Evolutionary conservation across 2,797 vertebrate species (phyloP).

Genomic region (Sebastes melanostomus): DNA sequence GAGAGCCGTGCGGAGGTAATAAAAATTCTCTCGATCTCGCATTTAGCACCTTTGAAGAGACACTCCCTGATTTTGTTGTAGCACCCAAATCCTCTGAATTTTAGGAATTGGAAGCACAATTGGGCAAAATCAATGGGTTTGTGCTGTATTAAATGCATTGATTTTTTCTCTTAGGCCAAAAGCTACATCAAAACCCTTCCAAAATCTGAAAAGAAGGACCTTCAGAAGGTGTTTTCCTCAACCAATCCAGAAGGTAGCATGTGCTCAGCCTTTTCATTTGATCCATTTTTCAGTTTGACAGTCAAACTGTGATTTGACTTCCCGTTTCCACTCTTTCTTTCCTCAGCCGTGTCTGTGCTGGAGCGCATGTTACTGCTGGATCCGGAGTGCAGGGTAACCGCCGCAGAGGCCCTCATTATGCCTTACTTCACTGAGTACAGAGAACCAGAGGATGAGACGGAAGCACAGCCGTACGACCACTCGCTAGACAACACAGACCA

Average conservation of each 20-base stretch:
- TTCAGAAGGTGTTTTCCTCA: constrained; percentile 86
- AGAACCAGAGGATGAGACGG: constrained; percentile 90
- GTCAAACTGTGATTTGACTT: background rate
- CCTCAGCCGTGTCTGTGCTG: constrained; percentile 89
- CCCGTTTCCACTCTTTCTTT: background rate
- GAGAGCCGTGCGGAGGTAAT: background rate
- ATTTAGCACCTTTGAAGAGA: background rate
- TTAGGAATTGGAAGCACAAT: background rate
- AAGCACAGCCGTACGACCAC: constrained; percentile 91
- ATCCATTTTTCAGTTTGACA: background rate
- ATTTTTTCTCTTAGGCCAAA: constrained; percentile 85
- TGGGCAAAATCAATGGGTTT: background rate
- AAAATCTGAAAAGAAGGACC: constrained; percentile 93
- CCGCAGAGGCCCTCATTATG: constrained; percentile 87
- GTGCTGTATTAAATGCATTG: background rate
- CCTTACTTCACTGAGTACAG: constrained; percentile 91
- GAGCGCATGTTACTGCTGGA: constrained; percentile 96
- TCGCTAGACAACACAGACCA: constrained; percentile 91
- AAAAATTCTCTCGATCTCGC: background rate
- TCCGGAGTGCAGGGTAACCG: constrained; percentile 88
- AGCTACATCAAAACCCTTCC: constrained; percentile 91
- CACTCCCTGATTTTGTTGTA: background rate
- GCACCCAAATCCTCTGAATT: background rate
- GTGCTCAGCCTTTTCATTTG: background rate
- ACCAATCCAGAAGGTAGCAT: constrained; percentile 87